Percentiles rank a stretch among this genome's conserved stretches.
These are phyloP conservation scores for Zeuzera pyrina DNA, from an alignment of 2,888 invertebrate species.

Conservation along the genomic window DNA sequence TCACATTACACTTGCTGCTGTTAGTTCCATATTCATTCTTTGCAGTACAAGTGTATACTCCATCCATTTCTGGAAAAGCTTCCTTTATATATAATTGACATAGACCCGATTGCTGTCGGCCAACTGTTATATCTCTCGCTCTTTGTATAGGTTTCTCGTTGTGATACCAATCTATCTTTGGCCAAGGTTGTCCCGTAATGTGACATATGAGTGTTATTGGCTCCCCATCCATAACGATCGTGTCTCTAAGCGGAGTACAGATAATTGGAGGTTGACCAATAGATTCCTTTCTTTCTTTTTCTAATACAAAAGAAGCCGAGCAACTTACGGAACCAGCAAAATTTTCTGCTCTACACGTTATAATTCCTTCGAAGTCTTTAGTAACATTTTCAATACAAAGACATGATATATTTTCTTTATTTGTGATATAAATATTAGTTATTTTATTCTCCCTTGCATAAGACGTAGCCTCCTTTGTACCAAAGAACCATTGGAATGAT, in stretches of 20 bases:
- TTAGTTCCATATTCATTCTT: slow-evolving; percentile 88
- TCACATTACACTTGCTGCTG: slow-evolving; percentile 81
- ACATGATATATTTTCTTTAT: slow-evolving; percentile 83
- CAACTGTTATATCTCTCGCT: slow-evolving; percentile 83
- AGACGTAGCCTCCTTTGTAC: slow-evolving; percentile 78
- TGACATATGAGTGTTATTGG: slow-evolving; percentile 82
- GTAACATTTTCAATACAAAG: slow-evolving; percentile 82
- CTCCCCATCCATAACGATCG: slow-evolving; percentile 92
- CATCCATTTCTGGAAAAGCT: slow-evolving; percentile 93
- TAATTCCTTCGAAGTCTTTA: slow-evolving; percentile 80
- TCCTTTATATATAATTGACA: slow-evolving; percentile 87
- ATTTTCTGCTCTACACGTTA: slow-evolving; percentile 92
- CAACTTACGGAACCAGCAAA: slow-evolving; percentile 91
- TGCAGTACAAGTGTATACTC: slow-evolving; percentile 88
- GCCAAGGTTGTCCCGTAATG: slow-evolving; percentile 84
- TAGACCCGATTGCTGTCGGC: slow-evolving; percentile 83
- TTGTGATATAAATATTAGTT: slow-evolving; percentile 80
- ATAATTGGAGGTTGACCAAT: slow-evolving; percentile 79
- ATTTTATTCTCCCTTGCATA: slow-evolving; percentile 71
- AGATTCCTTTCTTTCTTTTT: slow-evolving; percentile 60
- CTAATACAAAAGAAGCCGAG: slow-evolving; percentile 79
- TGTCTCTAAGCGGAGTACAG: slow-evolving; percentile 78
- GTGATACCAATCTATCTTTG: slow-evolving; percentile 86
- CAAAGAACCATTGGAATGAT: slow-evolving; percentile 90
- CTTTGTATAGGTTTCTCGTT: slow-evolving; percentile 80